Conservation (phyloP, 2,888 invertebrate genomes). For the Sepiola atlantica region DNA sequence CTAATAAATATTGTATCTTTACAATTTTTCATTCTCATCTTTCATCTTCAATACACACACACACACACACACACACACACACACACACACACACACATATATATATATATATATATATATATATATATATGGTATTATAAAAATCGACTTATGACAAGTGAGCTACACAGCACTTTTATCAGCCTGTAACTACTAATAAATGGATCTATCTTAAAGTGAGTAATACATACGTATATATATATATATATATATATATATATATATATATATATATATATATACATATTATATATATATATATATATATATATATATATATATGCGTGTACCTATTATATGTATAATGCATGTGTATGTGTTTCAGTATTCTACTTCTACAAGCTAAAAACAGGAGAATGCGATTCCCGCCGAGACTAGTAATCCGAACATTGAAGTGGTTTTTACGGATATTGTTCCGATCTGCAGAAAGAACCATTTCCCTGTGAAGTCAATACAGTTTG, state of each 20-base stretch:
- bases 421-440: constrained; percentile 32
- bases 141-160: no score
- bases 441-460: constrained; percentile 32
- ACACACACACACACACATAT: no score
- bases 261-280: not conserved
- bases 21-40: no score
- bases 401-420: constrained; percentile 10
- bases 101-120: no score
- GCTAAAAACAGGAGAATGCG: not conserved
- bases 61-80: no score
- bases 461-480: not conserved
- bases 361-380: not conserved
- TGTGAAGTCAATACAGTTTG: constrained; percentile 9
- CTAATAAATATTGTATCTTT: no score
- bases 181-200: no score
- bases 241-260: not conserved
- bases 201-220: no score
- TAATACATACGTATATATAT: no score
- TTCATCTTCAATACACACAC: no score
- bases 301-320: not conserved
- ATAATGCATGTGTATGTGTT: not conserved
- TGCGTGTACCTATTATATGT: not conserved
- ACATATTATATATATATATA: not conserved
- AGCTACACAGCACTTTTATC: no score
- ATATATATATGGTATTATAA: no score